Conservation (phyloP, 2,797 vertebrate genomes). For the Crossoptilon crossoptilon region DNA sequence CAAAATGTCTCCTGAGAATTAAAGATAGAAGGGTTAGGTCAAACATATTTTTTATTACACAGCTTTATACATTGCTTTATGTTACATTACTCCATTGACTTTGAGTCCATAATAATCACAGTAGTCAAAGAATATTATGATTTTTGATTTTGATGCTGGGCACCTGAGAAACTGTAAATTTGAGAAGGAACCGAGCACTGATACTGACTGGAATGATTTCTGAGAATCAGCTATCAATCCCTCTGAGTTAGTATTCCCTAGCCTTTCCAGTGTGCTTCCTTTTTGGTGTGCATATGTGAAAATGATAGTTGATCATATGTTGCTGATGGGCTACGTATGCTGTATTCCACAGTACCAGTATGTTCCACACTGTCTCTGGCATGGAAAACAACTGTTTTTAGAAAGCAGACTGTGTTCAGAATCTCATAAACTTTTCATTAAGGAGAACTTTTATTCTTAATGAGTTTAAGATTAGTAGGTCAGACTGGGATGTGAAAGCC, state of each 20-base stretch:
- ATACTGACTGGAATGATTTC: background rate
- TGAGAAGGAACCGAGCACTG: background rate
- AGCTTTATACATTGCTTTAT: background rate
- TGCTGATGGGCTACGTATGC: background rate
- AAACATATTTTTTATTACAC: background rate
- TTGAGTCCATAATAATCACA: background rate
- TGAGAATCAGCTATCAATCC: background rate
- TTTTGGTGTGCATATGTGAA: fast-evolving
- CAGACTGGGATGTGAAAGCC: background rate
- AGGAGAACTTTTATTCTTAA: background rate
- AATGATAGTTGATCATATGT: background rate
- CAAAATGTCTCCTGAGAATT: conserved; percentile 87
- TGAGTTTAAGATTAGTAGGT: background rate
- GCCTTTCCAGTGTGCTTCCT: background rate
- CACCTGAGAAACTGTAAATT: background rate
- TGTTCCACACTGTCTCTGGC: background rate
- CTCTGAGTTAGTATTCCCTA: background rate
- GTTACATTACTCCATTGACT: background rate
- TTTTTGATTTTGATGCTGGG: background rate
- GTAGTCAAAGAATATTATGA: background rate
- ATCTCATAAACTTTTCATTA: background rate
- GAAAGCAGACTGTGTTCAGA: background rate
- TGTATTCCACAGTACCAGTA: background rate
- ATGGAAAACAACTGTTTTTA: background rate
- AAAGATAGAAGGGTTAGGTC: background rate